These are phyloP conservation scores for Theodoxus fluviatilis DNA, from an alignment of 2,888 invertebrate genomes.

Conservation along the genomic window DNA sequence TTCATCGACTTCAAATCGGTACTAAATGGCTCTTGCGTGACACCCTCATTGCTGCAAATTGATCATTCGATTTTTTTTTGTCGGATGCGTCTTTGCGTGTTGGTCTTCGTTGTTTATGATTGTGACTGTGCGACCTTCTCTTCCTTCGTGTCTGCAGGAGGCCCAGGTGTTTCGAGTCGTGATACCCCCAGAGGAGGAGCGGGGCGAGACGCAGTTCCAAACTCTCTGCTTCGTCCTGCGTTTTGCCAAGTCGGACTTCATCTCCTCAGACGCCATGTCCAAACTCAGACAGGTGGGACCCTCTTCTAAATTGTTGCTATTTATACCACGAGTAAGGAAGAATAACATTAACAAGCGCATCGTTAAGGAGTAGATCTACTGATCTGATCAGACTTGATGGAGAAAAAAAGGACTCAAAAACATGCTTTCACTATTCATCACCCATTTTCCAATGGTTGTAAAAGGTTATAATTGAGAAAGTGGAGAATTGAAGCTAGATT, in stretches of 20 bases:
- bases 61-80: not conserved
- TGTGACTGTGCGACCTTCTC: not conserved
- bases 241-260: constrained; percentile 85
- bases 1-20: constrained; percentile 94
- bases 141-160: constrained; percentile 73
- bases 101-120: not conserved
- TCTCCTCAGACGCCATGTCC: constrained; percentile 95
- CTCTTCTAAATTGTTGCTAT: no score
- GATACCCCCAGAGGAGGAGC: constrained; percentile 89
- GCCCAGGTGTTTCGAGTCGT: constrained; percentile 89
- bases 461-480: no score
- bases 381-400: no score
- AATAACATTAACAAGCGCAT: not conserved
- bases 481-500: no score
- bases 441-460: no score
- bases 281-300: constrained; percentile 82
- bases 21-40: constrained; percentile 42
- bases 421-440: no score
- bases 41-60: no score
- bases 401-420: no score
- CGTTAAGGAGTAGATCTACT: no score
- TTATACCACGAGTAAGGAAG: not conserved
- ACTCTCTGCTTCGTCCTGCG: constrained; percentile 85
- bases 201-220: constrained; percentile 74
- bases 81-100: not conserved